Percentiles rank a stretch among this genome's conserved stretches.
phyloP scores from a whole-genome alignment of 2,888 invertebrate genomes.

The Cryptosula pallasiana region DNA sequence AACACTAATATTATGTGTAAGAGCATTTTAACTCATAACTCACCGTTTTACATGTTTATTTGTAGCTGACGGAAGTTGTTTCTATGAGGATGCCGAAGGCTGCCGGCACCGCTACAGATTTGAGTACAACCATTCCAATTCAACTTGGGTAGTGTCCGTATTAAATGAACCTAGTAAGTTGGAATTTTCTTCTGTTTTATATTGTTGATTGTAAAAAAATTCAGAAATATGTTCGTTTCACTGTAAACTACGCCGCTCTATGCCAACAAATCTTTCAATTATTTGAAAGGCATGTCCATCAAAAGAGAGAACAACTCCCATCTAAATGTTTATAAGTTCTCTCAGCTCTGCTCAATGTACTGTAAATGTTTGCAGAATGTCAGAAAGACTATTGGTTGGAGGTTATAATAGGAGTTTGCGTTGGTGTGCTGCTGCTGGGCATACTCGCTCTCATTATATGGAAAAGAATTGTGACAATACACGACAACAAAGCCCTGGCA shows the following conservation, averaged over 20 bases:
- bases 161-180: neutral
- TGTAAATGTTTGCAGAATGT: constrained; percentile 18
- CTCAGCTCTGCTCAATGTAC: too few relatives aligned
- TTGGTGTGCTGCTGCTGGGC: constrained; percentile 86
- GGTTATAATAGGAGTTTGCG: constrained; percentile 87
- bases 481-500: constrained; percentile 93
- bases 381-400: constrained; percentile 42
- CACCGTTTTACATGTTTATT: too few relatives aligned
- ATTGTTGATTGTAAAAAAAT: too few relatives aligned
- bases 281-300: too few relatives aligned
- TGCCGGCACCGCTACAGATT: neutral
- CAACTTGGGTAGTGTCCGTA: neutral
- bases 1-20: too few relatives aligned
- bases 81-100: neutral
- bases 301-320: too few relatives aligned
- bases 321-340: too few relatives aligned
- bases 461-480: constrained; percentile 94
- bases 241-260: too few relatives aligned
- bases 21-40: too few relatives aligned
- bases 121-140: neutral
- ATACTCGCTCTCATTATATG: constrained; percentile 84
- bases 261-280: too few relatives aligned
- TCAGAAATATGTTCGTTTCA: too few relatives aligned
- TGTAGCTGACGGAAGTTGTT: constrained; percentile 1
- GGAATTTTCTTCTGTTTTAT: too few relatives aligned